Conservation (phyloP, 1,140 invertebrate genomes). For the Heliothis virescens region DNA sequence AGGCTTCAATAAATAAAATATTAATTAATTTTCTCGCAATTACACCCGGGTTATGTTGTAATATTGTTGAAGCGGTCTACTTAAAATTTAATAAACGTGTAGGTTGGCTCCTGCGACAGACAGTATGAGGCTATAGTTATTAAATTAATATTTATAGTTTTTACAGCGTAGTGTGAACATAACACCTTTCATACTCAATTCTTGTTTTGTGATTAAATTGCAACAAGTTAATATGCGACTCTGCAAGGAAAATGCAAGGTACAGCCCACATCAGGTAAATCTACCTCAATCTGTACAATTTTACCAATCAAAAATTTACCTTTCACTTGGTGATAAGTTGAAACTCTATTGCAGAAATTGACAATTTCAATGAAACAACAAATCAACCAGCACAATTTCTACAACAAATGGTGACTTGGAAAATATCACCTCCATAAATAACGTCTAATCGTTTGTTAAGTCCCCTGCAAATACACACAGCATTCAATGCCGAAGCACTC, state of each 20-base stretch:
- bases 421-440: constrained; percentile 30
- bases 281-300: no score
- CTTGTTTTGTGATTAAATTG: background rate
- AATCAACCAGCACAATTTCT: background rate
- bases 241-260: no score
- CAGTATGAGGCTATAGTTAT: constrained; percentile 3
- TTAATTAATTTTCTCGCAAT: constrained; percentile 36
- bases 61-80: constrained; percentile 14
- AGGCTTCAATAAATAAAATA: constrained; percentile 11
- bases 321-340: no score
- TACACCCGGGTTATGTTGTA: constrained; percentile 1
- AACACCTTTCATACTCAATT: no score
- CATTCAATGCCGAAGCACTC: constrained; percentile 26
- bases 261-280: no score
- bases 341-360: no score
- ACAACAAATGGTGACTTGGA: background rate
- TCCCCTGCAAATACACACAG: constrained; percentile 30
- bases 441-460: constrained; percentile 39
- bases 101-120: constrained; percentile 15
- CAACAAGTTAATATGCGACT: background rate
- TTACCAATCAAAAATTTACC: no score
- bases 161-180: background rate
- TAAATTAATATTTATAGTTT: constrained; percentile 3
- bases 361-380: background rate
- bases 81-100: constrained; percentile 37